A percentile compares a stretch with the other conserved stretches of the same genome.
phyloP scores from a whole-genome alignment of 2,888 invertebrate species.

The Sesia bembeciformis region DNA sequence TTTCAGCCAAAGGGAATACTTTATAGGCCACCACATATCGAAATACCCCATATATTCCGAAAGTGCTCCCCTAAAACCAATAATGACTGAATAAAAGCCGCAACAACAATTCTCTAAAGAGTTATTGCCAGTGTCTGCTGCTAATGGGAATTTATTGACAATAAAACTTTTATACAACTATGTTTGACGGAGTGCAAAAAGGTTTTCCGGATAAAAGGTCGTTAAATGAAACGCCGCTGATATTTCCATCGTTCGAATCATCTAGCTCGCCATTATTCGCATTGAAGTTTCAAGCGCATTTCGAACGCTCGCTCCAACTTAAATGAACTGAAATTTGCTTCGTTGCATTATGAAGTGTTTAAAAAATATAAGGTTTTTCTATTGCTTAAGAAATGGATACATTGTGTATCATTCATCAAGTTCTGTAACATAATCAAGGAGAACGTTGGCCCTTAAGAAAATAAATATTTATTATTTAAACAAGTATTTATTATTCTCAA shows the following conservation, averaged over 20 bases:
- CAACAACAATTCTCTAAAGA: conserved; percentile 34
- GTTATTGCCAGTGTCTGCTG: conserved; percentile 31
- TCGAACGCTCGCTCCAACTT: not conserved
- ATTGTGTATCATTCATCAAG: too few species aligned
- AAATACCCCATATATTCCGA: not conserved
- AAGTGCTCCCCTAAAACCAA: conserved; percentile 14
- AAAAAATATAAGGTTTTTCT: too few species aligned
- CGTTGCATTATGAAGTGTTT: not conserved
- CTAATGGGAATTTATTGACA: conserved; percentile 44
- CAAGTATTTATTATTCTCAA: too few species aligned
- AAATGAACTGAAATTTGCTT: not conserved
- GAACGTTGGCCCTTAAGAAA: too few species aligned
- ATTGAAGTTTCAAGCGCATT: not conserved
- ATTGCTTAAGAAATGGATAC: too few species aligned
- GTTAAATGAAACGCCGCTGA: not conserved
- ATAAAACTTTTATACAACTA: conserved; percentile 33
- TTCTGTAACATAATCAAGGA: too few species aligned
- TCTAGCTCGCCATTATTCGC: not conserved
- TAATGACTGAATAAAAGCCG: conserved; percentile 39
- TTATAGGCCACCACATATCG: too few species aligned
- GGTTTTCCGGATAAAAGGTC: conserved; percentile 6
- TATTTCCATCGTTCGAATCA: not conserved
- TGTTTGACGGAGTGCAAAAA: conserved; percentile 9
- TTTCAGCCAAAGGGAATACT: too few species aligned
- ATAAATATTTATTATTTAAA: too few species aligned